Evolutionary conservation across 2,888 invertebrate species (phyloP).

Genomic region (Aleiodes alternator): DNA sequence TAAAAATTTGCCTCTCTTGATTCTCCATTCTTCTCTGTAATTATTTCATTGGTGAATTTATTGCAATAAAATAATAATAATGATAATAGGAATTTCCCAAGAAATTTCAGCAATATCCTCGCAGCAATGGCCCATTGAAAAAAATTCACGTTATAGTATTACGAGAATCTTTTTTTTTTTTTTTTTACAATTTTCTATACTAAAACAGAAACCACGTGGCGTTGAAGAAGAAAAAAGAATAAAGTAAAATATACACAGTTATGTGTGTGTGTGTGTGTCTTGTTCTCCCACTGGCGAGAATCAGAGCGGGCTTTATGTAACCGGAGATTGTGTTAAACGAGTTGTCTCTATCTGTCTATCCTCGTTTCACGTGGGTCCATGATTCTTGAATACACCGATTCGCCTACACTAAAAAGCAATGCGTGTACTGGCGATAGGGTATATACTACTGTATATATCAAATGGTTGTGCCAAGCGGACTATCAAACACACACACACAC

Average conservation of each 20-base stretch:
- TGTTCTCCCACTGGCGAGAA: slow-evolving; percentile 60
- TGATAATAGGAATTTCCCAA: slow-evolving; percentile 3
- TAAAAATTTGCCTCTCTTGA: background rate
- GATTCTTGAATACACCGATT: slow-evolving; percentile 17
- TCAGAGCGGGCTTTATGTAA: slow-evolving; percentile 69
- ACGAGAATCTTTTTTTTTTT: too few species aligned
- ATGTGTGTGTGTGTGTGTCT: slow-evolving; percentile 4
- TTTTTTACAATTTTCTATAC: too few species aligned
- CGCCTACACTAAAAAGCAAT: background rate
- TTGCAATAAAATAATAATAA: slow-evolving; percentile 9
- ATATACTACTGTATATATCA: background rate
- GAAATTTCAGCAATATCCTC: slow-evolving; percentile 13
- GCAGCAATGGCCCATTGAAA: slow-evolving; percentile 1
- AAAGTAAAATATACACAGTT: background rate
- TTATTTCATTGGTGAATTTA: background rate
- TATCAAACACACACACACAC: slow-evolving; percentile 56
- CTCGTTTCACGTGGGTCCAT: slow-evolving; percentile 28
- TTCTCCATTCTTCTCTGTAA: background rate
- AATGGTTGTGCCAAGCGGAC: slow-evolving; percentile 24
- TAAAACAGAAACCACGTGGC: slow-evolving; percentile 10
- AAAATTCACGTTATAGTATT: background rate
- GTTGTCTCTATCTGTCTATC: slow-evolving; percentile 35
- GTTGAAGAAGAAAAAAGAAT: slow-evolving; percentile 15
- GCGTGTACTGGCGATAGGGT: background rate
- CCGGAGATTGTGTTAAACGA: slow-evolving; percentile 67